Evolutionary conservation across 2,888 invertebrate genomes (phyloP).

Genomic region (Ichneumoninae sp.): DNA sequence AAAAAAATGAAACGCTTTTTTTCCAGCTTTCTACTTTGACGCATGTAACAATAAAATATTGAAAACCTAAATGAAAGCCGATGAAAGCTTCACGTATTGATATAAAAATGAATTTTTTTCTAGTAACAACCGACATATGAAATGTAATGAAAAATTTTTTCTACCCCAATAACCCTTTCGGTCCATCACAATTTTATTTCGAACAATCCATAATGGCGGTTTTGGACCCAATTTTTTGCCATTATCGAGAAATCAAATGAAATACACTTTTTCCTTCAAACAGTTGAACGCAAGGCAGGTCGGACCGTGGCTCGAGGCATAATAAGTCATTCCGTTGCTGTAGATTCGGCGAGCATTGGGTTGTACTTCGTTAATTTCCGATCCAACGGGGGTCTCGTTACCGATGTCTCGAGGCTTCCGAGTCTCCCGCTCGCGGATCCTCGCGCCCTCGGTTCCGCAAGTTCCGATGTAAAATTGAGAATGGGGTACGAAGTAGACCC

Average conservation of each 20-base stretch:
- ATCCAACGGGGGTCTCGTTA: neutral
- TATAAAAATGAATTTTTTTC: too few species aligned
- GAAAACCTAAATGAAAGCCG: too few species aligned
- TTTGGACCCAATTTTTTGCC: neutral
- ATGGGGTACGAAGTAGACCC: neutral
- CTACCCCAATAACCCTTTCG: too few species aligned
- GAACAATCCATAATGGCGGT: too few species aligned
- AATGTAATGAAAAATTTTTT: too few species aligned
- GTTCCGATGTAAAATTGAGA: neutral
- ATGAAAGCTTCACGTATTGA: too few species aligned
- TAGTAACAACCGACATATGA: too few species aligned
- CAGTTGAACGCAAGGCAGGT: neutral
- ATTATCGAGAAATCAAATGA: neutral
- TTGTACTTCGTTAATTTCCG: constrained; percentile 4
- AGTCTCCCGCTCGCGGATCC: neutral
- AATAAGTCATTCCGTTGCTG: neutral
- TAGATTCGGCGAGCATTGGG: neutral
- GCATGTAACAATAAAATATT: too few species aligned
- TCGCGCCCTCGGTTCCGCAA: neutral
- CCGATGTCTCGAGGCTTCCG: neutral
- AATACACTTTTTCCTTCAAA: neutral
- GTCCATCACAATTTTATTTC: too few species aligned
- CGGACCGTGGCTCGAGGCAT: neutral
- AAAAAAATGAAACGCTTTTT: too few species aligned
- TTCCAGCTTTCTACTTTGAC: too few species aligned